These are phyloP conservation scores for Leistus spinibarbis DNA, from an alignment of 2,888 invertebrate species.

Conservation along the genomic window DNA sequence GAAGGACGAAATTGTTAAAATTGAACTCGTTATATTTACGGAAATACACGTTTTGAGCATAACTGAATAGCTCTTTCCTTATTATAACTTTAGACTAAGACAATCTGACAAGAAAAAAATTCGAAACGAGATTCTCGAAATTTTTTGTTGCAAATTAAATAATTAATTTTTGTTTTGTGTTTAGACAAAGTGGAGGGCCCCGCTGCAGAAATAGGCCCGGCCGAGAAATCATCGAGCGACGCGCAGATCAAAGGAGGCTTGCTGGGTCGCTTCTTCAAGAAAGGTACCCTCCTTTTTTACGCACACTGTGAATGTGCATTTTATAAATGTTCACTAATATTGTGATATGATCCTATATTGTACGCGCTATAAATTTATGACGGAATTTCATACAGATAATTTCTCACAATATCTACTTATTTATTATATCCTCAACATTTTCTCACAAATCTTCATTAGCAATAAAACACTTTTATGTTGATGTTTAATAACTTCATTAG, in stretches of 20 bases:
- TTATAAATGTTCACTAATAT: background rate
- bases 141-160: background rate
- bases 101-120: too few relatives aligned
- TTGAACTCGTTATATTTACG: too few relatives aligned
- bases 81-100: too few relatives aligned
- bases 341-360: background rate
- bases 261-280: conserved; percentile 27
- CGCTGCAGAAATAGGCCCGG: conserved; percentile 6
- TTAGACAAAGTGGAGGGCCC: conserved; percentile 31
- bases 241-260: conserved; percentile 5
- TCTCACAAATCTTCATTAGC: background rate
- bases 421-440: background rate
- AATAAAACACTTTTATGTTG: background rate
- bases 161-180: background rate
- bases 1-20: too few relatives aligned
- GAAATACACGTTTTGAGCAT: too few relatives aligned
- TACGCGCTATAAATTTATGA: background rate
- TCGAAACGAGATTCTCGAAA: too few relatives aligned
- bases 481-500: background rate
- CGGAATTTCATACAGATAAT: background rate
- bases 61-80: too few relatives aligned
- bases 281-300: conserved; percentile 16
- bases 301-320: background rate
- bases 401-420: background rate
- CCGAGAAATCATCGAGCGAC: conserved; percentile 6